Percentiles rank a stretch among this genome's conserved stretches.
Conservation (phyloP, 2,797 vertebrate genomes). For the Antennarius maculatus region DNA sequence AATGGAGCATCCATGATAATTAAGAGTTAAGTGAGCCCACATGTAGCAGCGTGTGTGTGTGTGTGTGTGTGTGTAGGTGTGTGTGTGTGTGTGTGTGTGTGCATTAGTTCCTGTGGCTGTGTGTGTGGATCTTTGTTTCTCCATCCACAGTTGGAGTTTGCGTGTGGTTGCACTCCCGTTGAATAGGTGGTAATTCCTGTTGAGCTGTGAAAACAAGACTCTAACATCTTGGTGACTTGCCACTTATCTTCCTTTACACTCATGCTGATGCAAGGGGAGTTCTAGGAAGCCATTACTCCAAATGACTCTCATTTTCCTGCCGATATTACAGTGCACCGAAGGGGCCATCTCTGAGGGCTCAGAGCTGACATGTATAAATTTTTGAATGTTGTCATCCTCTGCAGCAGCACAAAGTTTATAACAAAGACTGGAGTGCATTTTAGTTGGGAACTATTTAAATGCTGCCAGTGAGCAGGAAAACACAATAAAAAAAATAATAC, state of each 20-base stretch:
- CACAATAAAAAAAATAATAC: constrained; percentile 14
- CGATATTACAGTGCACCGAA: constrained; percentile 21
- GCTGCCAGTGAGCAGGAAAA: constrained; percentile 1
- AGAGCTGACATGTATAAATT: constrained; percentile 45
- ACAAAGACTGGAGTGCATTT: constrained; percentile 25
- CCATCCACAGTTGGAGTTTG: constrained; percentile 47
- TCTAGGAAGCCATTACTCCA: constrained; percentile 68
- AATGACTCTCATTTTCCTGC: constrained; percentile 56
- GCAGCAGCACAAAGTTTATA: constrained; percentile 27
- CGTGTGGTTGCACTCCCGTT: constrained; percentile 35
- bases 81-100: constrained; percentile 34
- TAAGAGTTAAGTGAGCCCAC: constrained; percentile 70
- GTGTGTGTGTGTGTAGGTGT: constrained; percentile 28
- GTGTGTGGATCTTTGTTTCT: constrained; percentile 41
- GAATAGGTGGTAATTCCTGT: constrained; percentile 61
- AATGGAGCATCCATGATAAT: constrained; percentile 72
- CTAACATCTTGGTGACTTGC: constrained; percentile 52
- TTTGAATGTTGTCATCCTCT: constrained; percentile 36
- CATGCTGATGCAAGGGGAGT: constrained; percentile 58
- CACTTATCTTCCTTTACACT: constrained; percentile 57
- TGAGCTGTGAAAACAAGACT: constrained; percentile 67
- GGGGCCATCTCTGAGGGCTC: constrained; percentile 28
- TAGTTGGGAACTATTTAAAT: constrained; percentile 33
- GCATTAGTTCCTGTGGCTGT: constrained; percentile 15
- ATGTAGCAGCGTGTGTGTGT: constrained; percentile 41